A percentile compares a stretch with the other conserved stretches of the same genome.
Conservation (phyloP, 2,113 vertebrate genomes). For the Sander vitreus region DNA sequence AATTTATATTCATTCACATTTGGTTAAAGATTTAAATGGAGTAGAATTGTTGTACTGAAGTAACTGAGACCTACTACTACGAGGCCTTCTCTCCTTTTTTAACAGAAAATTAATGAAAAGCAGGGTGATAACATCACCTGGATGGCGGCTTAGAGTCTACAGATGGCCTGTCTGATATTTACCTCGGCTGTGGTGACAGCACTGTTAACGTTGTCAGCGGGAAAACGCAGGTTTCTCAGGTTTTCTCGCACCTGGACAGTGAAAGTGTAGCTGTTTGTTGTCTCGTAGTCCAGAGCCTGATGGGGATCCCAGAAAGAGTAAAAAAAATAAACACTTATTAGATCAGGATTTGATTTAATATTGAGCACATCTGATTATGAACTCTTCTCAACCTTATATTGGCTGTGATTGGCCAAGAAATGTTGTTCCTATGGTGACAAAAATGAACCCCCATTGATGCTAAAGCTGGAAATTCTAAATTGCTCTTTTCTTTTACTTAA, state of each 20-base stretch:
- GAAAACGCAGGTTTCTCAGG: slow-evolving; percentile 19
- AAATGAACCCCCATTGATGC: not conserved
- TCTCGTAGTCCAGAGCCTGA: slow-evolving; percentile 92
- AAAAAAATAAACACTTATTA: not conserved
- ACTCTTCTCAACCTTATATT: not conserved
- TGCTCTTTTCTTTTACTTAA: not conserved
- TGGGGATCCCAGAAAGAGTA: slow-evolving; percentile 6
- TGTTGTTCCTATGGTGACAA: too few relatives aligned
- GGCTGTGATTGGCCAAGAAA: not conserved
- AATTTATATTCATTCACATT: not conserved
- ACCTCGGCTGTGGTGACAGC: slow-evolving; percentile 68
- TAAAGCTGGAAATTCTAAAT: not conserved
- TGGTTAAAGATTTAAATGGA: not conserved
- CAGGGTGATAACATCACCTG: not conserved
- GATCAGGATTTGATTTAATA: not conserved
- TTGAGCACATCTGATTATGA: not conserved
- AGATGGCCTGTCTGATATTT: not conserved
- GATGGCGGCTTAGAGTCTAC: not conserved
- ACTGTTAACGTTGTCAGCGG: slow-evolving; percentile 59
- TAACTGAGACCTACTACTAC: too few relatives aligned
- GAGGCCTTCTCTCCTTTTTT: not conserved
- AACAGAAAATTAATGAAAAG: not conserved
- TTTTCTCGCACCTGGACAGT: slow-evolving; percentile 68
- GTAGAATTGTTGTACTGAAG: not conserved
- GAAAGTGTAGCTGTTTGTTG: slow-evolving; percentile 64